Evolutionary conservation across 1,140 invertebrate genomes (phyloP).

Genomic region (Centruroides vittatus): DNA sequence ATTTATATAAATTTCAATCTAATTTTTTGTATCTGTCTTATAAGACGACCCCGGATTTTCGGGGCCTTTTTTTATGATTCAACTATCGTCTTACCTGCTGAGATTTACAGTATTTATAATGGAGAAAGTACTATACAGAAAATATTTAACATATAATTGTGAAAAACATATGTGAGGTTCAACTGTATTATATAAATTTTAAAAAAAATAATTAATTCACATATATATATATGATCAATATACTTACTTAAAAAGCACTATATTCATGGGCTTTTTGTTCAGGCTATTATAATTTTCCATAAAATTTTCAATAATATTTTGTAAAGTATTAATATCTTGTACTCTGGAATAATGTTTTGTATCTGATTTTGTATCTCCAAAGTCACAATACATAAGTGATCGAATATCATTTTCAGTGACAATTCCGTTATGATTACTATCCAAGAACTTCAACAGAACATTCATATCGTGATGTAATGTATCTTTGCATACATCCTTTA

Average conservation of each 20-base stretch:
- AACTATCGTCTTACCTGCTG: too few species aligned
- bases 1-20: too few species aligned
- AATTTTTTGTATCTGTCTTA: too few species aligned
- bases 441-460: conserved; percentile 36
- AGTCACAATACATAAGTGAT: conserved; percentile 87
- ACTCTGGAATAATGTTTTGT: conserved; percentile 78
- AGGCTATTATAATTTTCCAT: conserved; percentile 88
- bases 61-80: too few species aligned
- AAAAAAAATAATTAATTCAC: background rate
- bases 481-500: conserved; percentile 30
- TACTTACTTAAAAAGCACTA: conserved; percentile 72
- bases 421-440: conserved; percentile 33
- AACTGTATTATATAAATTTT: too few species aligned
- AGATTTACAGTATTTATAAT: too few species aligned
- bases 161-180: too few species aligned
- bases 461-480: conserved; percentile 39
- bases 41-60: too few species aligned
- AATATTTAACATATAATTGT: too few species aligned
- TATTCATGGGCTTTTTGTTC: conserved; percentile 94
- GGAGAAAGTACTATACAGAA: too few species aligned
- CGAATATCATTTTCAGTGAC: conserved; percentile 64
- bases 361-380: conserved; percentile 84
- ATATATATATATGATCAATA: background rate
- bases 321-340: conserved; percentile 61
- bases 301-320: conserved; percentile 73